Evolutionary conservation across 2,113 vertebrate species (phyloP), one percentile per base, ranked within the genome.

Genomic region (Tragelaphus scriptus): DNA sequence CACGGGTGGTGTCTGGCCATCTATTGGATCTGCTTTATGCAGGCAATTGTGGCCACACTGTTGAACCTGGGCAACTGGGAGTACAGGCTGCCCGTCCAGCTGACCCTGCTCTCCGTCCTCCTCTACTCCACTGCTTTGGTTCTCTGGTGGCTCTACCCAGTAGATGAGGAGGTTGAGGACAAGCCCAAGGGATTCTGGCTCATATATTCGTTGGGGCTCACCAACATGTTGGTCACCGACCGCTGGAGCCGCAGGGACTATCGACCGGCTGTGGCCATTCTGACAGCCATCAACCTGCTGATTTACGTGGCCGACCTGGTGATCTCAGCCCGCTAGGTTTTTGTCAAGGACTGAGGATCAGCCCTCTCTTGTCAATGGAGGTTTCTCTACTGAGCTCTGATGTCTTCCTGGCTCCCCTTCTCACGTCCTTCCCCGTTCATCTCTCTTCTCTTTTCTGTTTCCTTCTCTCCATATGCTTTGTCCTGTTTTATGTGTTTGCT

Each of bases 1-100:
- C 97, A 98, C 51, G 98, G 99, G 95, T 99, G 99, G 99, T 99
- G 99, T 89, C 98, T 99, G 98, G 97, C 99, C 0, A 99, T 99
- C 26, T 99, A 99, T 12, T 99, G 99, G 98, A 99, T 99, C 98
- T 99, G 99, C 98, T 99, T 99, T 98, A 99, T 99, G 96, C 97
- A 99, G 79, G 99, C 99, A 0, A 98, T 99, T 0, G 98, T 97
- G 95, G 98, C 99, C 94, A 99, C 99, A 94, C 91, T 99, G 65
- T 98, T 99, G 82, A 99, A 99, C 94, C n/a, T 36, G 65, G 65
- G 65, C 65, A 23, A 1, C 65, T 71, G 65, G 65, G 65, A 71
- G 65, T 36, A 71, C 97, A 99, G 1, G 98, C 98, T 99, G 16
- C 99, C 99, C 16, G 98, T 99, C 99, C 36, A 99, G 98, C 99